A percentile compares a stretch with the other conserved stretches of the same genome.
These are phyloP conservation scores for Notocelia uddmanniana DNA, from an alignment of 2,888 invertebrate genomes.

Conservation along the genomic window DNA sequence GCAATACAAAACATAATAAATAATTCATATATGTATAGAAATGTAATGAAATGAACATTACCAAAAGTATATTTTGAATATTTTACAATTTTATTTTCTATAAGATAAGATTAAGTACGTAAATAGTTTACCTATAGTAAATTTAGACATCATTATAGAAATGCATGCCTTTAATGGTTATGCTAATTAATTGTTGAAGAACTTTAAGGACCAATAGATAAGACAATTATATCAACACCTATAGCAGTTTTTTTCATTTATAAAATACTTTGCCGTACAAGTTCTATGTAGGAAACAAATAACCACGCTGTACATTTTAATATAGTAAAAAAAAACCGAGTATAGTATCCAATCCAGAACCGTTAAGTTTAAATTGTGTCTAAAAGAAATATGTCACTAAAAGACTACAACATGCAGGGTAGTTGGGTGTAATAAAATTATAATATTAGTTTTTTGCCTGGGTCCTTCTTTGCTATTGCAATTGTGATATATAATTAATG, in stretches of 20 bases:
- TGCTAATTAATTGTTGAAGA: conserved; percentile 10
- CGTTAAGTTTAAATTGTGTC: too few species aligned
- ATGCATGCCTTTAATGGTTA: conserved; percentile 4
- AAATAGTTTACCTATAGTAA: neutral
- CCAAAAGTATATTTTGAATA: conserved; percentile 22
- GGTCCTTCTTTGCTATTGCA: neutral
- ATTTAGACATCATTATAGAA: neutral
- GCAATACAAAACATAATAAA: conserved; percentile 9
- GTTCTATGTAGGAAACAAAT: too few species aligned
- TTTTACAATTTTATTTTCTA: conserved; percentile 17
- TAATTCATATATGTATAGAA: neutral
- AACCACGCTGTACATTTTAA: too few species aligned
- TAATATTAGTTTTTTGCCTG: neutral
- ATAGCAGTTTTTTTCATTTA: too few species aligned
- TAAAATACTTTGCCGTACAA: too few species aligned
- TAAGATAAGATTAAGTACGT: conserved; percentile 1
- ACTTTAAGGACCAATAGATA: conserved; percentile 22
- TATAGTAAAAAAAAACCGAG: too few species aligned
- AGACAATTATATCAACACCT: neutral
- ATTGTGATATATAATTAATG: neutral
- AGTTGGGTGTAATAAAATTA: too few species aligned
- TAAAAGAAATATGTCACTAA: neutral
- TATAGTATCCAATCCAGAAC: too few species aligned
- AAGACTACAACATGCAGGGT: neutral
- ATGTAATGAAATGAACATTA: neutral